Base-by-base conservation (phyloP, 2,113 vertebrate genomes). In the Tenebrosternarchus preto region DNA sequence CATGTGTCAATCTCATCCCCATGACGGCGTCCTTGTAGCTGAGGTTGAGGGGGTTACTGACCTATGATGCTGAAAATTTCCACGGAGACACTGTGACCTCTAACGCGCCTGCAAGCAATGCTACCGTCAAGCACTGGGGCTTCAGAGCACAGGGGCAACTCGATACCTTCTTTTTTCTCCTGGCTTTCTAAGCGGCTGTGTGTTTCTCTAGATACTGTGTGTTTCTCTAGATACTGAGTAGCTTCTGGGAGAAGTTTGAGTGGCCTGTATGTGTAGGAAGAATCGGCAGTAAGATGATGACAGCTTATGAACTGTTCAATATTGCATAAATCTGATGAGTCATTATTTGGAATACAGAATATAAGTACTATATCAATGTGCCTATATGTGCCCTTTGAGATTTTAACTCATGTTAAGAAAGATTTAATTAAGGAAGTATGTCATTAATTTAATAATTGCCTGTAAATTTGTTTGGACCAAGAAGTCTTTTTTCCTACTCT, bases 21-120 rank as follows among this genome's bases (percentile, higher is more conserved):
- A 66, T 88, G 88, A 90, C 86, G 86, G 12, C 76, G 46, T 77
- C 78, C 88, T 86, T 88, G 89, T 91, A 85, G 87, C 86, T 1
- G 29, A 71, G 84, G 81, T 50, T 15, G 43, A 50, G 43, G 43
- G 43, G 43, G 43, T 50, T 85, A 76, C 72, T 87, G 86, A 76
- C 83, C 85, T 83, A 76, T 20, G 67, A 85, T 82, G 81, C 86
- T 31, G 86, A 29, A 83, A 81, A 43, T 83, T 22, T 76, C 89
- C 90, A 89, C 88, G 36, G 87, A 85, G 87, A 85, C 81, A 84
- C 78, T 1, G 83, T 78, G 87, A 92, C 89, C 92, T 92, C 87
- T 85, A 86, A 86, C 84, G 90, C 68, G 43, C 86, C 86, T 90
- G 82, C 78, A 89, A 87, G 83, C 86, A 77, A n/a, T 4, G 84